Evolutionary conservation across 2,797 vertebrate genomes (phyloP).

Genomic region (Parauchenoglanis punctatus): DNA sequence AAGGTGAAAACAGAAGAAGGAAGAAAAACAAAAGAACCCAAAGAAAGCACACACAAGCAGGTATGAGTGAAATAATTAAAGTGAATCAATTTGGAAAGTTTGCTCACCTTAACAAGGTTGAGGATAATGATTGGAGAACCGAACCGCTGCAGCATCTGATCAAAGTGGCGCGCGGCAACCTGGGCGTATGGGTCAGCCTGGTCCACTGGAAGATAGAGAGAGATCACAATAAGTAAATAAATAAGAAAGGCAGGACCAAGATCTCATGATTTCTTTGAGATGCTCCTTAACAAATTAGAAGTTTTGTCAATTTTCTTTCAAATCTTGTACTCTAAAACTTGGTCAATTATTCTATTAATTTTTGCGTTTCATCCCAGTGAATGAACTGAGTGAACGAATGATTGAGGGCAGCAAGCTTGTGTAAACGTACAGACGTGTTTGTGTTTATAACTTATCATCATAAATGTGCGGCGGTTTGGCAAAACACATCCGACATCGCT

Average conservation of each 20-base stretch:
- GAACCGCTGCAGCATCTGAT: conserved; percentile 98
- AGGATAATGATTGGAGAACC: conserved; percentile 98
- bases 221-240: conserved; percentile 2
- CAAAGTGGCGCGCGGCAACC: conserved; percentile 93
- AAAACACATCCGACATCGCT: neutral
- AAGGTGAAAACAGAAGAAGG: neutral
- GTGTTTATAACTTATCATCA: neutral
- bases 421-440: neutral
- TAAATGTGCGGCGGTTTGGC: neutral
- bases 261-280: neutral
- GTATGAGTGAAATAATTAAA: neutral
- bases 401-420: neutral
- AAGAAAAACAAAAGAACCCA: neutral
- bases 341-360: too few species aligned
- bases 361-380: neutral
- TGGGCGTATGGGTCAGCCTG: conserved; percentile 95
- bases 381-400: neutral
- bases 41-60: neutral
- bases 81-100: neutral
- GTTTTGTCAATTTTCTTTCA: too few species aligned
- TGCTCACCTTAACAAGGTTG: conserved; percentile 80
- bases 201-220: conserved; percentile 82
- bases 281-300: neutral
- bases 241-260: neutral
- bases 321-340: neutral